Base-by-base conservation (phyloP, 2,888 invertebrate species). In the Lasioglossum malachurum region DNA sequence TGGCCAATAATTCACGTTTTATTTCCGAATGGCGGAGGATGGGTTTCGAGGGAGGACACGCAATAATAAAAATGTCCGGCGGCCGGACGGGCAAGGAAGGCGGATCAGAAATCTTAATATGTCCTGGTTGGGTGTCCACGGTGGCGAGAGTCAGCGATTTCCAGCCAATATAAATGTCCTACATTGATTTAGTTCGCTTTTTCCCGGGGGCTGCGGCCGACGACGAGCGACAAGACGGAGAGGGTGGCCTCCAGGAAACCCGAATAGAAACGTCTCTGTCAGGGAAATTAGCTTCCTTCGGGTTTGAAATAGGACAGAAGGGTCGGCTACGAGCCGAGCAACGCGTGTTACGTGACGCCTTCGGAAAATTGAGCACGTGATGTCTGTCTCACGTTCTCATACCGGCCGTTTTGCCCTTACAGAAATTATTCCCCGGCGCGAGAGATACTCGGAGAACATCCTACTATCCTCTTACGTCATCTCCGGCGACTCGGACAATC, bases 101-200 rank as follows among this genome's bases (percentile, higher is more conserved):
- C 87, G 91, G 92, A 94, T 93, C 93, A 93, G 94, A 94, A 95
- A 95, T 95, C 95, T 95, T 95, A 95, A 95, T 95, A 95, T 95
- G 93, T 93, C 91, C 92, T 78, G 89, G 81, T 87, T 84, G 90
- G 90, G 85, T 91, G 91, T 92, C 88, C 90, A 83, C 87, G 82
- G 89, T 80, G 86, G 88, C 82, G 90, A 91, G 90, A 91, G 94
- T 95, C 95, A 94, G 95, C 95, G 90, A 93, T 94, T 94, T 94
- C 92, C 91, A 88, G 89, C 93, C 94, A 94, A 95, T 95, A 95
- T 94, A 93, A 95, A 94, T 94, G 94, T 94, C 93, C 92, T 89
- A 93, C 93, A 93, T 94, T 94, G 95, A 94, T 94, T 94, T 94
- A 94, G 91, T 88, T 92, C 88, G 69, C 35, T 69, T 78, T 87